Conservation (phyloP, 2,113 vertebrate species). For the Sakesphorus luctuosus region DNA sequence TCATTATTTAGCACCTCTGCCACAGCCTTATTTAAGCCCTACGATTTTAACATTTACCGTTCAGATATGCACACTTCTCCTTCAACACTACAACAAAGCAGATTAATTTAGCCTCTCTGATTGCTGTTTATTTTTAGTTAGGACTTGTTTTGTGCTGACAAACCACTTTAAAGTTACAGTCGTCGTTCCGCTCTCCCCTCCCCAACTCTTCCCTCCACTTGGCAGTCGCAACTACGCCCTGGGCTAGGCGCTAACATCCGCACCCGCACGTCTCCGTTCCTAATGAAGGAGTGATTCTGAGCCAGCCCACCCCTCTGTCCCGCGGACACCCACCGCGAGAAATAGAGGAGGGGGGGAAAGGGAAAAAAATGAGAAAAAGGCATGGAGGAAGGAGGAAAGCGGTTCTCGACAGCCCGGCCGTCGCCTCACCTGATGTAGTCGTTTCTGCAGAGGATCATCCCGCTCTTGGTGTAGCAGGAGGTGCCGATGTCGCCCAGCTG, state of each 20-base stretch:
- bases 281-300: background rate
- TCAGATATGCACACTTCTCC: slow-evolving; percentile 55
- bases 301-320: background rate
- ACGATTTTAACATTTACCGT: slow-evolving; percentile 62
- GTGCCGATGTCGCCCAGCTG: slow-evolving; percentile 98
- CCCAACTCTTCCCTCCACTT: background rate
- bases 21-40: slow-evolving; percentile 68
- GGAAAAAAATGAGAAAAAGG: background rate
- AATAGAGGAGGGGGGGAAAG: accelerated
- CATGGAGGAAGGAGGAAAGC: background rate
- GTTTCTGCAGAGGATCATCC: slow-evolving; percentile 99
- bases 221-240: background rate
- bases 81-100: slow-evolving; percentile 57
- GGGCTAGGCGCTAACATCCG: slow-evolving; percentile 1
- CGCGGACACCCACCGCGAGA: background rate
- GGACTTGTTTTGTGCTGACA: slow-evolving; percentile 51
- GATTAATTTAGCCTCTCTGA: slow-evolving; percentile 66
- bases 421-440: slow-evolving; percentile 96
- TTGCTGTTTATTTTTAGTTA: slow-evolving; percentile 67
- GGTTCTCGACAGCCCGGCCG: background rate
- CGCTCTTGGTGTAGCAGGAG: slow-evolving; percentile 98
- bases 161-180: slow-evolving; percentile 61
- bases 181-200: slow-evolving; percentile 1
- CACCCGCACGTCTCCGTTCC: background rate
- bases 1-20: slow-evolving; percentile 67